Percentiles rank a stretch among this genome's conserved stretches.
These are phyloP conservation scores for Hydrocynus forskahlii DNA, from an alignment of 2,797 vertebrate genomes.

Conservation along the genomic window DNA sequence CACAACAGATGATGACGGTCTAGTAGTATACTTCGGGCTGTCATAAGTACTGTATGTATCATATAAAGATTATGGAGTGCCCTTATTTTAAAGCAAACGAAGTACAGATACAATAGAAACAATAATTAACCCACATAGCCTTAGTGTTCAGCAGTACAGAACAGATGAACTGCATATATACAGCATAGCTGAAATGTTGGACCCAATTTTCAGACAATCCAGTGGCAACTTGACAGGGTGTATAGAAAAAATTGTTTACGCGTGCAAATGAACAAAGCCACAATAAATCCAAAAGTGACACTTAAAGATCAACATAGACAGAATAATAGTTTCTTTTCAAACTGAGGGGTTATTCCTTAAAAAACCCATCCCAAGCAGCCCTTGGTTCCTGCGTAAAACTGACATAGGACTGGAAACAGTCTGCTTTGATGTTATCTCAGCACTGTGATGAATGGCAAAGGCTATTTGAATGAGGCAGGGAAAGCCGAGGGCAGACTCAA, in stretches of 20 bases:
- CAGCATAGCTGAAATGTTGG: too few relatives aligned
- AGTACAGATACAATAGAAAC: not conserved
- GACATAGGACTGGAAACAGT: not conserved
- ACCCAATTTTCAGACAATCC: too few relatives aligned
- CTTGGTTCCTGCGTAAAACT: not conserved
- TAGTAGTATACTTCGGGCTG: too few relatives aligned
- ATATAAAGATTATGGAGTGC: not conserved
- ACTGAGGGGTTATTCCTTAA: not conserved
- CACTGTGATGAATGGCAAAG: conserved; percentile 12
- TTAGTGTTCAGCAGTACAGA: too few relatives aligned
- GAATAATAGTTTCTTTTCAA: conserved; percentile 1
- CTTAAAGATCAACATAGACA: not conserved
- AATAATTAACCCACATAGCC: too few relatives aligned
- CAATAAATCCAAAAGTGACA: not conserved
- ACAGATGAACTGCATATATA: too few relatives aligned
- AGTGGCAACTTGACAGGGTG: not conserved
- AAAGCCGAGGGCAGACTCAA: conserved; percentile 18
- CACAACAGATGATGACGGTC: too few relatives aligned
- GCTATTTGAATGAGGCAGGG: conserved; percentile 3
- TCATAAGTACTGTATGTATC: not conserved
- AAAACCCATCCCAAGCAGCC: not conserved
- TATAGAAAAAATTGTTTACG: not conserved
- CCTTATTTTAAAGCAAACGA: not conserved
- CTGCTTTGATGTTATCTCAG: conserved; percentile 37
- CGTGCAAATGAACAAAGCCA: not conserved